A percentile compares a stretch with the other conserved stretches of the same genome.
These are phyloP conservation scores for Maniola jurtina DNA, from an alignment of 1,140 invertebrate genomes.

Conservation along the genomic window DNA sequence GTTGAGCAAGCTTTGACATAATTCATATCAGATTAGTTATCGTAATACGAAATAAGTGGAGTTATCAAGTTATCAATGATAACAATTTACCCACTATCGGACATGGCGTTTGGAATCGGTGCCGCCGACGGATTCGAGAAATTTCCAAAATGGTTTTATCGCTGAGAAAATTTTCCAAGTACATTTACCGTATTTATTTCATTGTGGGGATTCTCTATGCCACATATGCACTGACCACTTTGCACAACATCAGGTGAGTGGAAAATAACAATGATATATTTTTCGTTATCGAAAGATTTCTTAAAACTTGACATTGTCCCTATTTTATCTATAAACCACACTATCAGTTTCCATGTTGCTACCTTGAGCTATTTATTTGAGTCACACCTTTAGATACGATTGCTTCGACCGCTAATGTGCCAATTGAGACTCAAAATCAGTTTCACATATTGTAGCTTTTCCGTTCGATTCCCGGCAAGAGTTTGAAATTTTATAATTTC, in stretches of 20 bases:
- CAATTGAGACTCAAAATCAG: no score
- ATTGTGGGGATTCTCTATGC: slow-evolving; percentile 25
- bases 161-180: slow-evolving; percentile 27
- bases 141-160: slow-evolving; percentile 38
- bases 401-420: no score
- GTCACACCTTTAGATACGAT: not conserved
- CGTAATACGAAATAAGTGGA: slow-evolving; percentile 20
- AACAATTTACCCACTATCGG: slow-evolving; percentile 25
- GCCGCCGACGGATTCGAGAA: slow-evolving; percentile 30
- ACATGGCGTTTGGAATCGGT: slow-evolving; percentile 15
- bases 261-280: not conserved
- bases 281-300: not conserved
- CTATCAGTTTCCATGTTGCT: not conserved
- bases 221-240: slow-evolving; percentile 18
- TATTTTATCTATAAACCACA: not conserved
- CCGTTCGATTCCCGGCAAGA: no score
- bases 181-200: slow-evolving; percentile 29
- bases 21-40: slow-evolving; percentile 15
- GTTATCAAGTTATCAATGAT: slow-evolving; percentile 16
- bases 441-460: no score
- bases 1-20: not conserved
- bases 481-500: no score
- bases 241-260: slow-evolving; percentile 31
- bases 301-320: not conserved
- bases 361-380: not conserved